These are phyloP conservation scores for Clarias platycephalus DNA, from an alignment of 2,797 vertebrate species.

Conservation along the genomic window DNA sequence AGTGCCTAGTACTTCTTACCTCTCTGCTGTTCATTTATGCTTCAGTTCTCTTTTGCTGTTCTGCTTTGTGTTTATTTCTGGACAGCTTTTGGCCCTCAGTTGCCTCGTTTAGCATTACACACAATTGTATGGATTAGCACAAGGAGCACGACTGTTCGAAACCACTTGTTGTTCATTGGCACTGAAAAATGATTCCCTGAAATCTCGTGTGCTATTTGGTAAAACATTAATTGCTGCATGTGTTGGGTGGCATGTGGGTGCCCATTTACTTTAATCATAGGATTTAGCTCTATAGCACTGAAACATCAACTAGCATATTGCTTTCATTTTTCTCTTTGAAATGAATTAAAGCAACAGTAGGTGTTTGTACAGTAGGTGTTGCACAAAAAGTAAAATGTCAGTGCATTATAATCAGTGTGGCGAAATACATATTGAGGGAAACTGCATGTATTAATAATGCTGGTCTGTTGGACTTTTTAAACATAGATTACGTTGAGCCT, in stretches of 20 bases:
- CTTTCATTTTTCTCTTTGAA: neutral
- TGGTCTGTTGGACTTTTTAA: neutral
- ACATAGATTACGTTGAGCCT: neutral
- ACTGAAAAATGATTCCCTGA: neutral
- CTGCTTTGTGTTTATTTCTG: slow-evolving; percentile 31
- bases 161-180: neutral
- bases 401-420: neutral
- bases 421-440: neutral
- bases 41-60: neutral
- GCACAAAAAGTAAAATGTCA: neutral
- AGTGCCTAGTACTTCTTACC: neutral
- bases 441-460: neutral
- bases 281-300: neutral
- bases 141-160: neutral
- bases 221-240: neutral
- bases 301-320: neutral
- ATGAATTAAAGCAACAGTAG: neutral
- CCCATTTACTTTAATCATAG: neutral
- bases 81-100: slow-evolving; percentile 17
- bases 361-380: neutral
- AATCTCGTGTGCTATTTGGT: neutral
- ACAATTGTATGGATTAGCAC: slow-evolving; percentile 9
- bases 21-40: slow-evolving; percentile 24
- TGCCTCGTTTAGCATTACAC: slow-evolving; percentile 1
- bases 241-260: too few species aligned